Conservation (phyloP, 1,140 invertebrate species). For the Diachasmimorpha longicaudata region DNA sequence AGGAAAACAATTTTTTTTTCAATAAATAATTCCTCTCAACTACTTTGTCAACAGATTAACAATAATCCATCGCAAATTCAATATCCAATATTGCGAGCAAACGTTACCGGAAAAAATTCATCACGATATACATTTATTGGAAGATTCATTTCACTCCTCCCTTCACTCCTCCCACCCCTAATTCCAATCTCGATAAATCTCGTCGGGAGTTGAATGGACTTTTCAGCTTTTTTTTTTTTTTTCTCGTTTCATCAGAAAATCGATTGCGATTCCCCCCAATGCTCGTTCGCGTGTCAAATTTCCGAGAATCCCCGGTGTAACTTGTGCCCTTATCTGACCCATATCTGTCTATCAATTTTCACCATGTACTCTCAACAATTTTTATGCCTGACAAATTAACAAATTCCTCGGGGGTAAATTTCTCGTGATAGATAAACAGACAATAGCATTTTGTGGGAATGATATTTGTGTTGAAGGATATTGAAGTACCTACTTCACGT, state of each 20-base stretch:
- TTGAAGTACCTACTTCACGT: constrained; percentile 5
- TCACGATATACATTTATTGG: no score
- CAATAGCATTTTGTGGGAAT: neutral
- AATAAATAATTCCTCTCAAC: no score
- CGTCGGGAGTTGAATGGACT: neutral
- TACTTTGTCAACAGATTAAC: no score
- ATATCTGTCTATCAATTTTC: neutral
- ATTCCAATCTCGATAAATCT: neutral
- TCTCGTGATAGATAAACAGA: neutral
- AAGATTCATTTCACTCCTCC: no score
- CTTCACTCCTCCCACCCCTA: neutral
- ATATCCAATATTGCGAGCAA: no score
- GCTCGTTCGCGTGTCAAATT: neutral
- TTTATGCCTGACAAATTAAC: neutral
- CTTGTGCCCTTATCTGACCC: neutral
- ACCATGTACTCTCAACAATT: neutral
- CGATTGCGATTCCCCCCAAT: neutral
- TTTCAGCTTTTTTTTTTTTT: neutral
- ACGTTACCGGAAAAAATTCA: no score
- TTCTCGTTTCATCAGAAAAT: neutral
- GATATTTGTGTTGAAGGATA: neutral
- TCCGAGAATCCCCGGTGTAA: neutral
- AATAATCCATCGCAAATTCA: no score
- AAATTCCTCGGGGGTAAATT: no score
- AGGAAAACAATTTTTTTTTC: no score